These are phyloP conservation scores for Valencia hispanica DNA, from an alignment of 2,797 vertebrate genomes.

Conservation along the genomic window DNA sequence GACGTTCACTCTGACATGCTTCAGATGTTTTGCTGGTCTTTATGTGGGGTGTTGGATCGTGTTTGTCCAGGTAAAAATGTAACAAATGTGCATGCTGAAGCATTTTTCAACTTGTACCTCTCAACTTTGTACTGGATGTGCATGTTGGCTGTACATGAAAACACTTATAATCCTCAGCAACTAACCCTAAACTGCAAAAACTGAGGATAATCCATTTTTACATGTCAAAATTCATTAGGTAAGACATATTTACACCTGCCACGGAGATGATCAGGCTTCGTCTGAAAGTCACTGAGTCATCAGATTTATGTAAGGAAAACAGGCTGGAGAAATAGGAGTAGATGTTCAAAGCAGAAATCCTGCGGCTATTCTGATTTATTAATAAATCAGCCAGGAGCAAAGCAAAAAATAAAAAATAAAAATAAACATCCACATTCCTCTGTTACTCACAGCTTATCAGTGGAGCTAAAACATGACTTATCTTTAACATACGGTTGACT, in stretches of 20 bases:
- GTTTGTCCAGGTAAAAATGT: conserved; percentile 11
- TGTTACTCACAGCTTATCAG: conserved; percentile 12
- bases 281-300: conserved; percentile 2
- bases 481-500: neutral
- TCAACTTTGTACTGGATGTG: no score
- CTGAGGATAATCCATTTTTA: neutral
- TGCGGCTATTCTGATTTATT: neutral
- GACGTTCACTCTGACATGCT: neutral
- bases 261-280: conserved; percentile 1
- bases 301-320: conserved; percentile 32
- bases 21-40: neutral
- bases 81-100: neutral
- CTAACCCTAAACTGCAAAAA: neutral
- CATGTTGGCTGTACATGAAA: no score
- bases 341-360: neutral
- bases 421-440: neutral
- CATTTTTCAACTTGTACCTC: neutral
- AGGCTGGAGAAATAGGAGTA: conserved; percentile 6
- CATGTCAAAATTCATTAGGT: conserved; percentile 9
- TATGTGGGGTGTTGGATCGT: neutral
- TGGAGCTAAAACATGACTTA: conserved; percentile 17
- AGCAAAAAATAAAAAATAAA: neutral
- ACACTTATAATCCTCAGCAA: neutral
- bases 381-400: neutral
- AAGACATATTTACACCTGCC: conserved; percentile 31